A percentile compares a stretch with the other conserved stretches of the same genome.
These are phyloP conservation scores for Siniperca knerii DNA, from an alignment of 2,113 vertebrate species.

Conservation along the genomic window DNA sequence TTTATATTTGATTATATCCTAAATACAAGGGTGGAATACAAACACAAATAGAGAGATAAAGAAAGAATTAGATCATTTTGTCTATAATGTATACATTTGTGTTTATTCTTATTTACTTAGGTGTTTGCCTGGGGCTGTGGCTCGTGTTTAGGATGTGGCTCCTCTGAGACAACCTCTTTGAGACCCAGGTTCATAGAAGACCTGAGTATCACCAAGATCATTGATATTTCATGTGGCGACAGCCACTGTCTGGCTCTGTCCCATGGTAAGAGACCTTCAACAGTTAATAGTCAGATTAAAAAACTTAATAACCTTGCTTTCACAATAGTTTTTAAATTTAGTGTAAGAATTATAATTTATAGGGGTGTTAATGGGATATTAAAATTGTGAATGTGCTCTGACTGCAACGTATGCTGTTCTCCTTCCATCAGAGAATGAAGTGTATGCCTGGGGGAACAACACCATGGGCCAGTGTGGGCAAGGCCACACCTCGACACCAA, in stretches of 20 bases:
- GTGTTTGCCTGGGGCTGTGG: constrained; percentile 98
- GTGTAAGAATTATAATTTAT: background rate
- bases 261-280: constrained; percentile 87
- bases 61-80: background rate
- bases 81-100: background rate
- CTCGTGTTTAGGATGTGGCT: constrained; percentile 96
- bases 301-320: background rate
- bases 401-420: background rate
- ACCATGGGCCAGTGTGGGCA: constrained; percentile 99
- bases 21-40: background rate
- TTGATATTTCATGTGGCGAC: constrained; percentile 98
- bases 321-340: background rate
- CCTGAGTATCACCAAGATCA: constrained; percentile 94
- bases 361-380: background rate
- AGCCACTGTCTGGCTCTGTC: constrained; percentile 98
- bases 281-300: background rate
- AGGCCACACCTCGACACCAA: constrained; percentile 98
- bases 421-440: constrained; percentile 92
- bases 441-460: constrained; percentile 99
- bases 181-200: constrained; percentile 96
- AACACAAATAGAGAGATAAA: background rate
- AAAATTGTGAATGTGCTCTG: background rate
- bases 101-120: constrained; percentile 72
- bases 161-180: constrained; percentile 95
- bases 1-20: background rate